Conservation (phyloP, 1,140 invertebrate genomes). For the Cryptotermes secundus region DNA sequence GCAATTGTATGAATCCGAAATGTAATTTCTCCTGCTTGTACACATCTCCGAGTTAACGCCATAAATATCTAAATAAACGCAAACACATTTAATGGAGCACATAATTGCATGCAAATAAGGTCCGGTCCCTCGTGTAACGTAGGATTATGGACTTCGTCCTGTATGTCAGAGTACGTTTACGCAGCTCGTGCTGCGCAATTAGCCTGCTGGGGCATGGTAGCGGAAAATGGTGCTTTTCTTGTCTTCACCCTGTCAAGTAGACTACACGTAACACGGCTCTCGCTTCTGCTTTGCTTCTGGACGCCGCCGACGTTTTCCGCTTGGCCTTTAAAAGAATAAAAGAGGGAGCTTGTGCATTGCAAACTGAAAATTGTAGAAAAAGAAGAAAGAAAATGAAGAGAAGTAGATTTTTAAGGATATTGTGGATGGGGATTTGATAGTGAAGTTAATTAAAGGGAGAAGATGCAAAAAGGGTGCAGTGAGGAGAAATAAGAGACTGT, state of each 20-base stretch:
- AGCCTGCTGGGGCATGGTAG: not conserved
- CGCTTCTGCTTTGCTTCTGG: not conserved
- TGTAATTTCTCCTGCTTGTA: too few species aligned
- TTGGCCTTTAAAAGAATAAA: slow-evolving; percentile 2
- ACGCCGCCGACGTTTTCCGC: not conserved
- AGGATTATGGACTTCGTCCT: too few species aligned
- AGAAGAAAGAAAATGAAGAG: not conserved
- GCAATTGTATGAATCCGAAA: too few species aligned
- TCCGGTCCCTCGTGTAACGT: too few species aligned
- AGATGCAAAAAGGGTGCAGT: not conserved
- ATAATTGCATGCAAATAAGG: too few species aligned
- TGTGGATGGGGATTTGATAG: not conserved
- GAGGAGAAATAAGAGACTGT: not conserved
- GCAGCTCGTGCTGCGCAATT: not conserved
- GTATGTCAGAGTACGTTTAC: too few species aligned
- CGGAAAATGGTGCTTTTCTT: too few species aligned
- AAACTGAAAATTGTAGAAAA: not conserved
- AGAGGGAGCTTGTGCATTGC: not conserved
- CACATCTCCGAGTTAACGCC: too few species aligned
- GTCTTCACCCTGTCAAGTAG: too few species aligned
- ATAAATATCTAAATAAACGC: too few species aligned
- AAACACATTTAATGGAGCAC: too few species aligned
- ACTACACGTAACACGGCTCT: not conserved
- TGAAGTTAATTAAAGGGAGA: slow-evolving; percentile 14
- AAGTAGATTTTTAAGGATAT: not conserved